Evolutionary conservation across 2,888 invertebrate species (phyloP).

Genomic region (Sphaeridia pumilis): DNA sequence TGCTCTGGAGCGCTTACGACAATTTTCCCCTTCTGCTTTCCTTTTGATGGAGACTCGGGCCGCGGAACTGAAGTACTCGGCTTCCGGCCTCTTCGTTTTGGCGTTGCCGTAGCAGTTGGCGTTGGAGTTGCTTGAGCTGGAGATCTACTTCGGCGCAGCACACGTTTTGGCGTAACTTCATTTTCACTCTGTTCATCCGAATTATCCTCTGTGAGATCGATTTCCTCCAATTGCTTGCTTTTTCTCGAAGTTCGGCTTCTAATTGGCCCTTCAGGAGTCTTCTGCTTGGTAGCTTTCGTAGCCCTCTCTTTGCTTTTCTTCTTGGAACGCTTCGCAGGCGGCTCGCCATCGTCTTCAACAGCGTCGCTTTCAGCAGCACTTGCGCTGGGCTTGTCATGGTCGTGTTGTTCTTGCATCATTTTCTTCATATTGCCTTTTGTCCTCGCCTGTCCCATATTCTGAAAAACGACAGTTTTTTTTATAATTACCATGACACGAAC

Average conservation of each 20-base stretch:
- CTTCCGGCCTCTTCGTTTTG: background rate
- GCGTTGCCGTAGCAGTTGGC: background rate
- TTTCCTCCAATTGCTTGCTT: no score
- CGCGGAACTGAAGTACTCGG: background rate
- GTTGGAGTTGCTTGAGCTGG: constrained; percentile 4
- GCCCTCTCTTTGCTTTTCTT: background rate
- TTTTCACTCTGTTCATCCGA: background rate
- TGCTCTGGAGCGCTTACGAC: background rate
- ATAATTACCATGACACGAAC: no score
- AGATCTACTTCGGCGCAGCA: constrained; percentile 4
- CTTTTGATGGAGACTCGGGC: no score
- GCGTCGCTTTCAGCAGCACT: constrained; percentile 6
- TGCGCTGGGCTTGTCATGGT: constrained; percentile 9
- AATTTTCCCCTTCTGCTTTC: background rate
- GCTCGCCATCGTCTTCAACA: constrained; percentile 5
- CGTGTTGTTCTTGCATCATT: constrained; percentile 28
- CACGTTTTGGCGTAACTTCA: background rate
- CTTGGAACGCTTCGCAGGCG: constrained; percentile 7
- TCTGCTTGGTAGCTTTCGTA: no score
- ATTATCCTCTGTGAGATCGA: background rate
- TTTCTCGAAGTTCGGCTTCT: no score
- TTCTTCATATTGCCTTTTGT: constrained; percentile 34
- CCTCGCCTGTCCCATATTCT: constrained; percentile 33
- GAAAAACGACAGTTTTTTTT: no score
- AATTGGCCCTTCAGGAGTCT: no score